A percentile compares a stretch with the other conserved stretches of the same genome.
These are phyloP conservation scores for Glossosoma conforme DNA, from an alignment of 1,140 invertebrate genomes.

Conservation along the genomic window DNA sequence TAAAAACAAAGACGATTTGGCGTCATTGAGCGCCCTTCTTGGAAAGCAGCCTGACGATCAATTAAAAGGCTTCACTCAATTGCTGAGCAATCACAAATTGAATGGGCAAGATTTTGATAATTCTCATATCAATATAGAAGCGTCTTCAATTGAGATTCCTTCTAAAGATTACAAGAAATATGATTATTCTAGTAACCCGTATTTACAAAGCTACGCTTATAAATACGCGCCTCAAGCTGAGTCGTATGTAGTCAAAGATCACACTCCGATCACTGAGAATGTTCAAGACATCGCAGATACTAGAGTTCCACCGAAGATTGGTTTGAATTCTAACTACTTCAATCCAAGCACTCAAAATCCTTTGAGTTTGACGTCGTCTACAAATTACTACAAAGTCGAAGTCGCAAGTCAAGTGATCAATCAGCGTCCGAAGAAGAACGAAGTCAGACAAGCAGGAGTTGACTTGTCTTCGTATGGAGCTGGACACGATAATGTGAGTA, in stretches of 20 bases:
- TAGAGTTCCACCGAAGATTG: conserved; percentile 24
- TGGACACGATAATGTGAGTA: conserved; percentile 28
- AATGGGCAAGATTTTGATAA: conserved; percentile 17
- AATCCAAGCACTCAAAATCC: conserved; percentile 27
- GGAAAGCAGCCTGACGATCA: conserved; percentile 28
- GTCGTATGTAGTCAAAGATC: conserved; percentile 35
- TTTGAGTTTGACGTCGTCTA: conserved; percentile 32
- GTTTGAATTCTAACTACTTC: conserved; percentile 15
- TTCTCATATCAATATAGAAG: conserved; percentile 22
- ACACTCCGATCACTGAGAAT: conserved; percentile 45
- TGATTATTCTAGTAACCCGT: conserved; percentile 2
- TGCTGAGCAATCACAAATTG: conserved; percentile 15
- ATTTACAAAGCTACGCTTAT: conserved; percentile 16
- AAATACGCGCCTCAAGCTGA: conserved; percentile 2
- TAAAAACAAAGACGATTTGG: conserved; percentile 12
- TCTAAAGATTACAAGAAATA: conserved; percentile 11
- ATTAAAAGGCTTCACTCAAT: conserved; percentile 20
- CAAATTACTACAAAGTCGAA: conserved; percentile 44
- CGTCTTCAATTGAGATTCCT: conserved; percentile 20
- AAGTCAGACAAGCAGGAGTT: not conserved
- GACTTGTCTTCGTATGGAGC: conserved; percentile 4
- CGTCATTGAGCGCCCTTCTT: conserved; percentile 23
- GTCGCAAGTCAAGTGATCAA: conserved; percentile 35
- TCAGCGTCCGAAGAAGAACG: not conserved
- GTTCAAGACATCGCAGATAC: conserved; percentile 42